phyloP scores from a whole-genome alignment of 2,797 vertebrate genomes.

The Neolamprologus multifasciatus region DNA sequence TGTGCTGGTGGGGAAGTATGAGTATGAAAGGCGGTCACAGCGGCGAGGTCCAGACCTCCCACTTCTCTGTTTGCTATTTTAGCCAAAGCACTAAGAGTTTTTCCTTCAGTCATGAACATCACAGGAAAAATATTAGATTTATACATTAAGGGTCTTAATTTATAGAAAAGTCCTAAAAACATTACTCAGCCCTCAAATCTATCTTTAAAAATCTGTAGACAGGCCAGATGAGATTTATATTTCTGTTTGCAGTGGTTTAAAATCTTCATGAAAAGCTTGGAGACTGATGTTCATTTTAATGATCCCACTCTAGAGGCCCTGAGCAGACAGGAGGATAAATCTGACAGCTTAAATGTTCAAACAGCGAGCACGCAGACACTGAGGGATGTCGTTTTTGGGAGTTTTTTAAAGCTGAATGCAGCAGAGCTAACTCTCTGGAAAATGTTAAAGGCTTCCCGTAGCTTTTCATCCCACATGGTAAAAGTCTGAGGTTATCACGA shows the following conservation, averaged over 20 bases:
- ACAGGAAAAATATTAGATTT: not conserved
- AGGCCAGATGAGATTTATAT: not conserved
- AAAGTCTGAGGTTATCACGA: not conserved
- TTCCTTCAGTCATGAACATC: not conserved
- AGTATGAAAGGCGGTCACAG: not conserved
- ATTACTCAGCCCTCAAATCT: not conserved
- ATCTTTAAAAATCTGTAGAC: not conserved
- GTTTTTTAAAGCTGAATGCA: not conserved
- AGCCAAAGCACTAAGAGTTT: not conserved
- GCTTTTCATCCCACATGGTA: not conserved
- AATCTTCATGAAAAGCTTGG: not conserved
- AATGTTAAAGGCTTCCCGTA: accelerated
- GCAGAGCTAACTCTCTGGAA: not conserved
- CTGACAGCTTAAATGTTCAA: accelerated
- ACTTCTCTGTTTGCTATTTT: not conserved
- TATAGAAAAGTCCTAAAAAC: not conserved
- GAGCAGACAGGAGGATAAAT: not conserved
- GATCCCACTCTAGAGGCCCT: accelerated
- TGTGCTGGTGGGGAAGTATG: conserved; percentile 3
- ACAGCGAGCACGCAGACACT: not conserved
- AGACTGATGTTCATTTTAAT: not conserved
- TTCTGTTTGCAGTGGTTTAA: not conserved
- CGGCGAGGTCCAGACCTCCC: not conserved
- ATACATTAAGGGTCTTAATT: not conserved
- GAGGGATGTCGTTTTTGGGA: not conserved